Evolutionary conservation across 2,888 invertebrate species (phyloP), one percentile per base, ranked within the genome.

Genomic region (Troides oblongomaculatus): DNA sequence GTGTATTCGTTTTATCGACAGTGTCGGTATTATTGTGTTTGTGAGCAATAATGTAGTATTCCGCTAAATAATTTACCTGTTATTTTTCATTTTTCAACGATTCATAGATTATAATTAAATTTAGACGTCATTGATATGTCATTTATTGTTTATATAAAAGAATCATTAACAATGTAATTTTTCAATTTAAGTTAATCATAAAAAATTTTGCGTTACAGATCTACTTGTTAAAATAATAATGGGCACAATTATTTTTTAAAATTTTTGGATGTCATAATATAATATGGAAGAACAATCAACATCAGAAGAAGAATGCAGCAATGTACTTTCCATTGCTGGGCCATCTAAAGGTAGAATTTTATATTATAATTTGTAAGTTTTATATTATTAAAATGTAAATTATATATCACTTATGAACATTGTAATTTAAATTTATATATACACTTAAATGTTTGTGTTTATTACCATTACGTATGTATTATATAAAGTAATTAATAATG

Each of bases 211-310:
- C 53, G n/a, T n/a, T 53, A 53, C 53, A 53, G 57, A 46, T 23
- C 1, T 58, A 12, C 12, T 23, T 23, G 12, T 23, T 12, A 2
- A 23, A 58, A 58, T 14, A 58, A 58, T 57, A 30, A 69, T 69
- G 64, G 14, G 43, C 25, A 23, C 43, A 56, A 7, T 2, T 12
- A 23, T 62, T n/a, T 3, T 62, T 18, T 67, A 17, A 62, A 23
- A n/a, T 25, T 25, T 23, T 8, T 58, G 23, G 4, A 53, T 18
- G 6, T 18, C 8, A 53, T 12, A 10, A 14, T 23, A 58, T 23
- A 58, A n/a, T 10, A 74, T 74, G 74, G 30, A 75, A 65, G 73
- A 73, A 69, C 71, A 71, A 73, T 72, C 74, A 61, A 65, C 68
- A 43, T 67, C 70, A 66, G 64, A 66, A 30, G 68, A 72, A 56